These are phyloP conservation scores for Omphaloscelis lunosa DNA, from an alignment of 2,888 invertebrate species.

Conservation along the genomic window DNA sequence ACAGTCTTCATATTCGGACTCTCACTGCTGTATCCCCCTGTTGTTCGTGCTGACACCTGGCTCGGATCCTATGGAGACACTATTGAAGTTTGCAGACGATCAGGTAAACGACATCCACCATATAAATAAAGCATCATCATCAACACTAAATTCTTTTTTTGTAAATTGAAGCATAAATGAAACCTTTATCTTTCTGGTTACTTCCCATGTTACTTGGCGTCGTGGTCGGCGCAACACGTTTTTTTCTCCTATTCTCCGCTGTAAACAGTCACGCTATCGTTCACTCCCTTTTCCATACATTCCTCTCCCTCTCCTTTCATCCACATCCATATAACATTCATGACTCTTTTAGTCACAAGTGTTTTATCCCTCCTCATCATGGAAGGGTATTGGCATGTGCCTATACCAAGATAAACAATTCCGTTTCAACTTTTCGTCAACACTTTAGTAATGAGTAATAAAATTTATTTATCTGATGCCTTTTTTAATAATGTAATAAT, in stretches of 20 bases:
- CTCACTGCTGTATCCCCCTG: constrained; percentile 96
- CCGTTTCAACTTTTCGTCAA: not conserved
- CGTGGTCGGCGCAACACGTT: too few species aligned
- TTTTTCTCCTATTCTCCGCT: not conserved
- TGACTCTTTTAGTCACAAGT: not conserved
- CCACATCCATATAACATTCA: not conserved
- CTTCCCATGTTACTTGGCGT: not conserved
- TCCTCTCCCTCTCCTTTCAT: not conserved
- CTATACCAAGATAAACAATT: too few species aligned
- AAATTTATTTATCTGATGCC: not conserved
- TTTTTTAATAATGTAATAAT: not conserved
- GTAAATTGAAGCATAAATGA: not conserved
- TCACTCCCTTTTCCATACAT: not conserved
- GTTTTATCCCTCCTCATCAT: not conserved
- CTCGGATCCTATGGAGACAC: constrained; percentile 97
- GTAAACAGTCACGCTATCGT: not conserved
- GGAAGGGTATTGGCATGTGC: not conserved
- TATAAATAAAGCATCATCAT: not conserved
- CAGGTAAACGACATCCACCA: constrained; percentile 85
- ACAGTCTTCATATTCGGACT: constrained; percentile 95
- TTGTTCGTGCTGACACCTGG: constrained; percentile 98
- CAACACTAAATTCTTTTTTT: not conserved
- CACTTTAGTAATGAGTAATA: not conserved
- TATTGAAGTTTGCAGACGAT: constrained; percentile 98
- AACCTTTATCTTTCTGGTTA: not conserved